Percentiles rank a stretch among this genome's conserved stretches.
phyloP scores from a whole-genome alignment of 2,113 vertebrate species.

The Anarrhichthys ocellatus region DNA sequence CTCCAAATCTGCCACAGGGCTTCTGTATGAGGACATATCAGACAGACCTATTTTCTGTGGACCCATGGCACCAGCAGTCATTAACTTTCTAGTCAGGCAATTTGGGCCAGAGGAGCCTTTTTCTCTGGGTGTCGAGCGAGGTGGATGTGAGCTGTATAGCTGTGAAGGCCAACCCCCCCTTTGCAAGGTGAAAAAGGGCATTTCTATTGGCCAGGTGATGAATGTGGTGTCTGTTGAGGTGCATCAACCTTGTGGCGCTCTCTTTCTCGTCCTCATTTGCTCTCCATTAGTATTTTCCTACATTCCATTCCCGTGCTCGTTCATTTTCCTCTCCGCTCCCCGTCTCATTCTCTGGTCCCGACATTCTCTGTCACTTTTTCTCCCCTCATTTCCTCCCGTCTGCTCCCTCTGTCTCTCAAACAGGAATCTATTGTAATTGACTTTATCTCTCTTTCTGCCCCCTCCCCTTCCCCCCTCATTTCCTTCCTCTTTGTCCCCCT shows the following conservation, averaged over 20 bases:
- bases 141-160: conserved; percentile 47
- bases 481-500: conserved; percentile 53
- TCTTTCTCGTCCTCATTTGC: conserved; percentile 40
- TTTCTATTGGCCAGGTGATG: conserved; percentile 76
- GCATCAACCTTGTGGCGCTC: conserved; percentile 40
- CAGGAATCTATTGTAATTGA: conserved; percentile 64
- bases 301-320: conserved; percentile 27
- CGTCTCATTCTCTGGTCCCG: conserved; percentile 5
- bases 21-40: conserved; percentile 38
- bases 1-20: conserved; percentile 26
- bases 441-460: conserved; percentile 41
- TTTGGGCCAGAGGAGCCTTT: conserved; percentile 70
- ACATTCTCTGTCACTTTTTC: conserved; percentile 27
- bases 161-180: conserved; percentile 45
- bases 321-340: conserved; percentile 23
- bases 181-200: conserved; percentile 68
- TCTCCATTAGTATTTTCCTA: conserved; percentile 51
- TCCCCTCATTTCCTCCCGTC: conserved; percentile 41
- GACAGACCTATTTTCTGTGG: conserved; percentile 43
- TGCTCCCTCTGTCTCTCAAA: conserved; percentile 44
- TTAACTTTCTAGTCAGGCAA: conserved; percentile 80
- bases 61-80: conserved; percentile 56
- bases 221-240: conserved; percentile 68
- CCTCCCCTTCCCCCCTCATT: neutral
- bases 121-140: conserved; percentile 42